Percentiles rank a stretch among this genome's conserved stretches.
Evolutionary conservation across 2,113 vertebrate genomes (phyloP).

Genomic region (Tetrax tetrax): DNA sequence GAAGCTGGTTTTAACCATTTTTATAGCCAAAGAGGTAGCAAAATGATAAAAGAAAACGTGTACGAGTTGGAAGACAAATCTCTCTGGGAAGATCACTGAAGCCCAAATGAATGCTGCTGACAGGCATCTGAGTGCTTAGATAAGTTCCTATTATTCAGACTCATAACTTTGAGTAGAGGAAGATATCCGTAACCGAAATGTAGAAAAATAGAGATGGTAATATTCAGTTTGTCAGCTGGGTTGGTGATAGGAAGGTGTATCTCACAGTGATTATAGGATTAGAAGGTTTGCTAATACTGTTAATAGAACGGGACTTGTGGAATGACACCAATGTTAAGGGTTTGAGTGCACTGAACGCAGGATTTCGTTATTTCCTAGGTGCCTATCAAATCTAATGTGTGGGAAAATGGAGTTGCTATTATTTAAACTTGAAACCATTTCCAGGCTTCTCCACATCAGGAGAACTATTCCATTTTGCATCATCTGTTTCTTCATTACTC

Average conservation of each 20-base stretch:
- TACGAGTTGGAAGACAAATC: slow-evolving; percentile 30
- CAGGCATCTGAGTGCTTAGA: slow-evolving; percentile 43
- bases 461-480: slow-evolving; percentile 50
- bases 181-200: slow-evolving; percentile 41
- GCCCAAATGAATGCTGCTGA: slow-evolving; percentile 38
- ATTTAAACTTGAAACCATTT: slow-evolving; percentile 55
- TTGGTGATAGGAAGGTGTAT: slow-evolving; percentile 49
- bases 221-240: slow-evolving; percentile 52
- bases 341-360: background rate
- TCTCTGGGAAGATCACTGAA: slow-evolving; percentile 36
- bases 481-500: slow-evolving; percentile 50
- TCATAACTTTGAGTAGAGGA: slow-evolving; percentile 41
- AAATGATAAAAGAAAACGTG: background rate
- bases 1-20: background rate
- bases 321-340: slow-evolving; percentile 44
- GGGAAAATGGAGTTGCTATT: slow-evolving; percentile 34
- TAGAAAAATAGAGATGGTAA: slow-evolving; percentile 51
- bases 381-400: background rate
- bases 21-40: background rate
- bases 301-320: slow-evolving; percentile 57
- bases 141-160: slow-evolving; percentile 54
- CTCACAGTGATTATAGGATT: slow-evolving; percentile 57
- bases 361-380: slow-evolving; percentile 23
- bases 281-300: slow-evolving; percentile 55
- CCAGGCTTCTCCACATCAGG: slow-evolving; percentile 29